A percentile compares a stretch with the other conserved stretches of the same genome.
phyloP scores from a whole-genome alignment of 2,888 invertebrate genomes.

The Apamea crenata region DNA sequence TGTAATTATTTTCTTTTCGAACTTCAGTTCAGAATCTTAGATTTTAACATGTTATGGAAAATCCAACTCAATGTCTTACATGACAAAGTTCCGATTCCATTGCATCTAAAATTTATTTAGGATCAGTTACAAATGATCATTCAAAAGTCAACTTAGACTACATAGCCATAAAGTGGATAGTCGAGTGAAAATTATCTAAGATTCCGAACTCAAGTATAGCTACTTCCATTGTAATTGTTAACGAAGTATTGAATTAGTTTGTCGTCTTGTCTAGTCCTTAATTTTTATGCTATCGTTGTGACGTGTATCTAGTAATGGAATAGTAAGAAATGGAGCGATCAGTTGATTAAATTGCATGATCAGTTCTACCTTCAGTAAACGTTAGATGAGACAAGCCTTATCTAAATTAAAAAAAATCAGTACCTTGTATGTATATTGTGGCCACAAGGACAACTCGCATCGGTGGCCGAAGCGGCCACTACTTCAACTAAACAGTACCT shows the following conservation, averaged over 20 bases:
- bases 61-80: not conserved
- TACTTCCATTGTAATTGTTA: constrained; percentile 30
- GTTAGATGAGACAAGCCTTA: not conserved
- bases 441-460: no score
- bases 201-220: constrained; percentile 30
- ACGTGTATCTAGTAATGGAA: constrained; percentile 25
- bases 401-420: not conserved
- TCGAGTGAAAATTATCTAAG: constrained; percentile 10
- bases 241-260: constrained; percentile 53
- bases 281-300: constrained; percentile 36
- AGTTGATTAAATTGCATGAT: not conserved
- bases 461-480: not conserved
- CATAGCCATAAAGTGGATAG: not conserved
- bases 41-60: not conserved
- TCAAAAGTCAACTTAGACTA: not conserved
- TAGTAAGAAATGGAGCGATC: constrained; percentile 36
- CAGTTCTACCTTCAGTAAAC: not conserved
- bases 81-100: constrained; percentile 1
- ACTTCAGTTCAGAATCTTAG: constrained; percentile 25
- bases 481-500: not conserved
- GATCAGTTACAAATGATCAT: not conserved
- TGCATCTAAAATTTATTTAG: not conserved
- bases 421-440: not conserved
- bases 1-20: constrained; percentile 28
- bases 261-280: constrained; percentile 50